Conservation (phyloP, 2,113 vertebrate genomes). For the Hirundichthys speculiger region DNA sequence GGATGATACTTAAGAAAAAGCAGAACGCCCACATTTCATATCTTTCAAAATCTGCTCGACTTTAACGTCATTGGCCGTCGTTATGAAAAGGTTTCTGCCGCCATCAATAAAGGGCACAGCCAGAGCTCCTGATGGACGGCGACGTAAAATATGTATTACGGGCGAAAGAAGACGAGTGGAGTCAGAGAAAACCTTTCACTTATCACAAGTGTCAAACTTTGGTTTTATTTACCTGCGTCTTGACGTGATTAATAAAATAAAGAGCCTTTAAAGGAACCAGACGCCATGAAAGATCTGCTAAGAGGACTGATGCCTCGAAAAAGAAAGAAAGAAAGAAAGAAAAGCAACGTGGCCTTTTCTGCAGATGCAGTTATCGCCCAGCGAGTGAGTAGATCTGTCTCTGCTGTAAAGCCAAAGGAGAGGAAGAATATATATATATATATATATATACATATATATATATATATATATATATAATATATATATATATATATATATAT, state of each 20-base stretch:
- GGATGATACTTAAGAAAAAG: too few species aligned
- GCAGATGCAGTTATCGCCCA: constrained; percentile 34
- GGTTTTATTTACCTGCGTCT: constrained; percentile 21
- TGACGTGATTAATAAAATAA: constrained; percentile 8
- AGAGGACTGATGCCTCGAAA: constrained; percentile 9
- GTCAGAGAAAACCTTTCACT: constrained; percentile 14
- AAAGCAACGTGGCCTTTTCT: constrained; percentile 42
- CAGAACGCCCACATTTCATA: too few species aligned
- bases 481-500: too few species aligned
- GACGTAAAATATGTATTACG: too few species aligned
- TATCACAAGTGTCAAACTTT: not conserved
- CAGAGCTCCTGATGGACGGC: too few species aligned
- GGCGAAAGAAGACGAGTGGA: not conserved
- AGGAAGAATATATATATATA: constrained; percentile 5
- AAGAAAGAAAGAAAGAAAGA: too few species aligned
- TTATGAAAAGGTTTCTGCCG: too few species aligned
- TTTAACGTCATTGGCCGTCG: too few species aligned
- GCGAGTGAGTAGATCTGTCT: constrained; percentile 18
- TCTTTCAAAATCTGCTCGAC: too few species aligned
- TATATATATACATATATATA: too few species aligned
- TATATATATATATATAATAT: too few species aligned
- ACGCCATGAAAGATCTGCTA: constrained; percentile 12
- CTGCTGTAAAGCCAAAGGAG: not conserved
- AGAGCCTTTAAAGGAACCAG: constrained; percentile 15
- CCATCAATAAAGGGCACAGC: too few species aligned